These are phyloP conservation scores for Protonibea diacanthus DNA, from an alignment of 2,797 vertebrate genomes.

Conservation along the genomic window DNA sequence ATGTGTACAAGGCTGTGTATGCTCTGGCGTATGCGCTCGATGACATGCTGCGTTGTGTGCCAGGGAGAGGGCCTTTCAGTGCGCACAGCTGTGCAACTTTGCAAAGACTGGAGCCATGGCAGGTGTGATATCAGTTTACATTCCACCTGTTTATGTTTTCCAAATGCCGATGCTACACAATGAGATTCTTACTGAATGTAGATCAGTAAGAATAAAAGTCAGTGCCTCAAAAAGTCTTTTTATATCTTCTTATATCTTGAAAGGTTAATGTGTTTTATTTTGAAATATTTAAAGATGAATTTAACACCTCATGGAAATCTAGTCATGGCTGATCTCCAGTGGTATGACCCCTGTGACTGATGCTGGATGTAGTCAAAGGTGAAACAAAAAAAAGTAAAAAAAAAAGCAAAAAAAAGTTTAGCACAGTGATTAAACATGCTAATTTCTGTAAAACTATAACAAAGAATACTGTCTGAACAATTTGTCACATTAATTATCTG, in stretches of 20 bases:
- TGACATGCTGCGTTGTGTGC: constrained; percentile 70
- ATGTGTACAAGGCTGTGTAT: constrained; percentile 81
- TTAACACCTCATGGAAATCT: not conserved
- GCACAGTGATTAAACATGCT: too few relatives aligned
- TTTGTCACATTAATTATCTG: not conserved
- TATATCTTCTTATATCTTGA: not conserved
- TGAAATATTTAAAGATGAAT: not conserved
- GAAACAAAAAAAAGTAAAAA: too few relatives aligned
- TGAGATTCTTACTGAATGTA: not conserved
- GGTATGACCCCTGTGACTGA: not conserved
- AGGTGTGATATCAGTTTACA: constrained; percentile 58
- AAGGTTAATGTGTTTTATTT: not conserved
- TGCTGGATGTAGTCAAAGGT: too few relatives aligned
- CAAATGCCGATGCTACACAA: constrained; percentile 2
- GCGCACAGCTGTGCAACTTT: constrained; percentile 72
- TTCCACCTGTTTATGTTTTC: not conserved
- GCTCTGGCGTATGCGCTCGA: constrained; percentile 79
- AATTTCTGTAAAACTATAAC: not conserved
- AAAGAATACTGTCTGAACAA: not conserved
- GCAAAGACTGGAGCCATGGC: constrained; percentile 71
- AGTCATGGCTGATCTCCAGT: not conserved
- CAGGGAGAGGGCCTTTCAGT: constrained; percentile 70
- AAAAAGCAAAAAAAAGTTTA: too few relatives aligned
- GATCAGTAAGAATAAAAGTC: not conserved
- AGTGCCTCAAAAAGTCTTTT: not conserved